Evolutionary conservation across 2,797 vertebrate species (phyloP).

Genomic region (Gymnocypris eckloni): DNA sequence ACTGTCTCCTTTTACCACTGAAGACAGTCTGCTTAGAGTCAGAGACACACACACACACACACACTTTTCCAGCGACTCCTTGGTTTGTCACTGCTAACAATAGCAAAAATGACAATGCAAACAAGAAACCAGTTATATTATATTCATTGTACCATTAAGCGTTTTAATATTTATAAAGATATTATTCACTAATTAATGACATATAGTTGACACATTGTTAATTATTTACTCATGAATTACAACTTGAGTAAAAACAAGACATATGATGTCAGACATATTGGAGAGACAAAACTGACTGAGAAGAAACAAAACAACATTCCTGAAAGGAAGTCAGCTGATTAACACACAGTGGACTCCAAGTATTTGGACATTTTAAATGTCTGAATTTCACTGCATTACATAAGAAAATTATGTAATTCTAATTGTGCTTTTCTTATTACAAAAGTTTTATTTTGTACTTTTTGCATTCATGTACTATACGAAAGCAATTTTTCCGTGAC

Average conservation of each 20-base stretch:
- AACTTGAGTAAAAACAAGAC: constrained; percentile 8
- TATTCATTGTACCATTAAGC: background rate
- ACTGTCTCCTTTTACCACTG: background rate
- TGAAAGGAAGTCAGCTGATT: background rate
- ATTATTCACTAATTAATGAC: background rate
- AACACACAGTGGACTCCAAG: background rate
- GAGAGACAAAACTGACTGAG: background rate
- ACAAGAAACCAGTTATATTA: background rate
- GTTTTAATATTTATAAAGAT: background rate
- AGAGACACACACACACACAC: background rate
- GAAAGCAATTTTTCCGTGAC: background rate
- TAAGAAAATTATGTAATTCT: background rate
- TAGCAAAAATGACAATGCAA: constrained; percentile 13
- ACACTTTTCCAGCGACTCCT: background rate
- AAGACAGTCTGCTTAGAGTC: background rate
- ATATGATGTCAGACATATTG: constrained; percentile 6
- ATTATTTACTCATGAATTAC: background rate
- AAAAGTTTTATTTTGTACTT: background rate
- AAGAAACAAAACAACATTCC: background rate
- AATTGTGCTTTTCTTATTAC: background rate
- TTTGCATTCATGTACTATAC: background rate
- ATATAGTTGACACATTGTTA: background rate
- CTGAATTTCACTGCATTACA: background rate
- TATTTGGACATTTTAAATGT: background rate
- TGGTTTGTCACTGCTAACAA: background rate